These are phyloP conservation scores for Penaeus vannamei DNA, from an alignment of 1,140 invertebrate species.

Conservation along the genomic window DNA sequence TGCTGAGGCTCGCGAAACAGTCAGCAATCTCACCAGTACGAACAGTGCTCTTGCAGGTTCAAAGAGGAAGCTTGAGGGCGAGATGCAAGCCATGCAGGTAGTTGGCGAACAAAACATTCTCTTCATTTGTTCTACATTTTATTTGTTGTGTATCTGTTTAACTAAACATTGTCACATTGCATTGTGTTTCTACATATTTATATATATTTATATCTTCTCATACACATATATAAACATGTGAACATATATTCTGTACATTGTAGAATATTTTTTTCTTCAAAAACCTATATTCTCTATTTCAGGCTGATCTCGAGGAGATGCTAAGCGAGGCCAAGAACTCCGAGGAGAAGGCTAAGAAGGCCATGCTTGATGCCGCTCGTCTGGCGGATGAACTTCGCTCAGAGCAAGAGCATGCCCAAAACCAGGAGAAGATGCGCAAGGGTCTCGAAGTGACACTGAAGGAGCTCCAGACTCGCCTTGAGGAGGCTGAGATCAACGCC, in stretches of 20 bases:
- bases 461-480: slow-evolving; percentile 37
- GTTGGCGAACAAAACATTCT: neutral
- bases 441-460: slow-evolving; percentile 35
- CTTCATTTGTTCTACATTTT: no score
- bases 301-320: slow-evolving; percentile 52
- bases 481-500: slow-evolving; percentile 43
- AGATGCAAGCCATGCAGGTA: slow-evolving; percentile 42
- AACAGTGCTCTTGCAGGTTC: neutral
- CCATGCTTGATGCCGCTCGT: slow-evolving; percentile 49
- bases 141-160: no score
- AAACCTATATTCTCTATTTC: neutral
- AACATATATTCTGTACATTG: no score
- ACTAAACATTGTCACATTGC: no score
- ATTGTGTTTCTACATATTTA: no score
- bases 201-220: no score
- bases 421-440: slow-evolving; percentile 53
- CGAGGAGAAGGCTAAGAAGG: slow-evolving; percentile 55
- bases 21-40: slow-evolving; percentile 72
- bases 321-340: slow-evolving; percentile 49
- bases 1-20: slow-evolving; percentile 76
- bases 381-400: slow-evolving; percentile 49
- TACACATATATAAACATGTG: no score
- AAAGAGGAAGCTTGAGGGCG: slow-evolving; percentile 49
- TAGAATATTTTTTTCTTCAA: no score
- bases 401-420: slow-evolving; percentile 52